These are phyloP conservation scores for Tetrapedia diversipes DNA, from an alignment of 2,888 invertebrate species.

Conservation along the genomic window DNA sequence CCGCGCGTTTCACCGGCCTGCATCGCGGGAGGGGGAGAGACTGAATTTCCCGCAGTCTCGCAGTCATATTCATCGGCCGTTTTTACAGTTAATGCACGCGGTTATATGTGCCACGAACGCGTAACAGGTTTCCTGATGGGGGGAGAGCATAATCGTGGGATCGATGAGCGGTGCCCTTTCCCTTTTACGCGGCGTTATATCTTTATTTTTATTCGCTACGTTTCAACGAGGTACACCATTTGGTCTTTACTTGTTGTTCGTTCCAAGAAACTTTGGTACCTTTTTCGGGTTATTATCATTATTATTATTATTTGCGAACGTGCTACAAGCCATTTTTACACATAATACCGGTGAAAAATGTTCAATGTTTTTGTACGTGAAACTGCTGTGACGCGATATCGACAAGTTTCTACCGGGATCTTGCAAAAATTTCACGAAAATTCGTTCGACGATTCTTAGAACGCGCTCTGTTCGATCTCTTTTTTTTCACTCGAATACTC, in stretches of 20 bases:
- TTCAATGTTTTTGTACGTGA: too few relatives aligned
- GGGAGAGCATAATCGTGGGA: conserved; percentile 12
- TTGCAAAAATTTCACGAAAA: too few relatives aligned
- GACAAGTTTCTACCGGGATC: too few relatives aligned
- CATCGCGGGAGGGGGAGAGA: not conserved
- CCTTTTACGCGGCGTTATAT: not conserved
- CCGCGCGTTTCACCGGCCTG: conserved; percentile 40
- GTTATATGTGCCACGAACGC: conserved; percentile 26
- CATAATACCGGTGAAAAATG: too few relatives aligned
- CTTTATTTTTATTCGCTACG: not conserved
- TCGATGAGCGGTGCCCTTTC: not conserved
- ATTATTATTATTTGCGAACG: too few relatives aligned
- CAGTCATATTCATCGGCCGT: conserved; percentile 14
- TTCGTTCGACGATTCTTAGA: too few relatives aligned
- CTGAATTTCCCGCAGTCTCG: conserved; percentile 37
- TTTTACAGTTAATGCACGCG: conserved; percentile 36
- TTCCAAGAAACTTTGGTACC: too few relatives aligned
- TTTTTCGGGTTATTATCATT: too few relatives aligned
- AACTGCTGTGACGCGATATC: too few relatives aligned
- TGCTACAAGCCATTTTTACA: too few relatives aligned
- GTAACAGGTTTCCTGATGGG: conserved; percentile 22
- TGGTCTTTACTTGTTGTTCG: too few relatives aligned
- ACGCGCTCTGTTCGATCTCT: not conserved
- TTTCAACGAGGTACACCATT: too few relatives aligned
- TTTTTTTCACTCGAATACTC: not conserved